Evolutionary conservation across 1,140 invertebrate species (phyloP).

Genomic region (Microvelia longipes): DNA sequence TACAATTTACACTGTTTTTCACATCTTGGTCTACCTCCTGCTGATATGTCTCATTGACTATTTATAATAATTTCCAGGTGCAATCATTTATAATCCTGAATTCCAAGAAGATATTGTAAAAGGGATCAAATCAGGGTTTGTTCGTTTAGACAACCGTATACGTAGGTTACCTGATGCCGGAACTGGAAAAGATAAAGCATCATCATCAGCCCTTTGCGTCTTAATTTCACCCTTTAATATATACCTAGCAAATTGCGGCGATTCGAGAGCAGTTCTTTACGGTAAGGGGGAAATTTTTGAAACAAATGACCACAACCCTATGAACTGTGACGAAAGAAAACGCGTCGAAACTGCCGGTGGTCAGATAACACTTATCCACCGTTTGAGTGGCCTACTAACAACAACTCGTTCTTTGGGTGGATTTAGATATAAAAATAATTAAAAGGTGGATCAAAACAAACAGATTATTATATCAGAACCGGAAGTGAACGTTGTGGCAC

Average conservation of each 20-base stretch:
- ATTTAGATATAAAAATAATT: slow-evolving; percentile 92
- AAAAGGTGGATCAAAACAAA: slow-evolving; percentile 68
- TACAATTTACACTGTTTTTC: too few species aligned
- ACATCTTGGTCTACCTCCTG: too few species aligned
- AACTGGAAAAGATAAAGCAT: slow-evolving; percentile 78
- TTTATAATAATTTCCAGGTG: too few species aligned
- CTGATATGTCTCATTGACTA: too few species aligned
- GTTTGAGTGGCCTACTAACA: slow-evolving; percentile 86
- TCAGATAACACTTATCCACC: slow-evolving; percentile 83
- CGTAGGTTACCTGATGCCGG: slow-evolving; percentile 68
- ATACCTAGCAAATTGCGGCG: slow-evolving; percentile 84
- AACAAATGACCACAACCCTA: slow-evolving; percentile 92
- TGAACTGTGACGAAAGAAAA: slow-evolving; percentile 74
- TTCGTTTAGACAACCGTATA: slow-evolving; percentile 77
- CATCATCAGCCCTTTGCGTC: slow-evolving; percentile 91
- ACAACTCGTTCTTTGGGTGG: slow-evolving; percentile 91
- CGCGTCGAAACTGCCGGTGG: slow-evolving; percentile 92
- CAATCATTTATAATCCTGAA: slow-evolving; percentile 69
- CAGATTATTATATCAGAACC: slow-evolving; percentile 93
- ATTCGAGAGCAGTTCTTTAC: slow-evolving; percentile 84
- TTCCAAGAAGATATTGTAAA: slow-evolving; percentile 62
- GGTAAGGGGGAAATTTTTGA: slow-evolving; percentile 64
- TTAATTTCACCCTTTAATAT: slow-evolving; percentile 76
- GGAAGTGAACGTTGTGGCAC: slow-evolving; percentile 53
- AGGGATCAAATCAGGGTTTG: slow-evolving; percentile 81